Percentiles rank a stretch among this genome's conserved stretches.
These are phyloP conservation scores for Elmis aenea DNA, from an alignment of 2,888 invertebrate genomes.

Conservation along the genomic window DNA sequence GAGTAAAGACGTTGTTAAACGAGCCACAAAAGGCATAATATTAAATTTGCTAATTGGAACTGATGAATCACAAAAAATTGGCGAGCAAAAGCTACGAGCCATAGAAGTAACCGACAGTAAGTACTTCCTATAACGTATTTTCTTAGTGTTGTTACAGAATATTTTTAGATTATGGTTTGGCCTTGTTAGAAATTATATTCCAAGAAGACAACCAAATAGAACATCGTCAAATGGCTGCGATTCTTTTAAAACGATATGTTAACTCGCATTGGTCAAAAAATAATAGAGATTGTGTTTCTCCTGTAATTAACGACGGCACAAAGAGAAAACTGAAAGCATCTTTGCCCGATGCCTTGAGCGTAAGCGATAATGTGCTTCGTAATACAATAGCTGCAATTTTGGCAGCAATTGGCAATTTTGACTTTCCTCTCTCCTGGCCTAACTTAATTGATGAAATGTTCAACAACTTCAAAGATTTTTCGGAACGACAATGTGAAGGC, in stretches of 20 bases:
- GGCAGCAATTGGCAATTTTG: conserved; percentile 17
- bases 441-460: conserved; percentile 8
- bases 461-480: background rate
- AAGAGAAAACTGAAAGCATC: conserved; percentile 18
- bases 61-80: no score
- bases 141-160: no score
- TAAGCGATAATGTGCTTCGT: conserved; percentile 13
- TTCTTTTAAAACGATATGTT: conserved; percentile 21
- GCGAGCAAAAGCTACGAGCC: no score
- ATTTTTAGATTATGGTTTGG: conserved; percentile 22
- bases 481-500: background rate
- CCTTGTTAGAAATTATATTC: conserved; percentile 21
- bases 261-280: conserved; percentile 18
- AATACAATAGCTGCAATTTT: conserved; percentile 17
- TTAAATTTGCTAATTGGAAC: no score
- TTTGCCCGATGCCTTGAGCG: conserved; percentile 19
- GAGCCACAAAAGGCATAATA: no score
- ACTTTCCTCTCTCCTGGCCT: conserved; percentile 20
- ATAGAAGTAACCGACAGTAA: conserved; percentile 35
- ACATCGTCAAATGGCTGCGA: conserved; percentile 24
- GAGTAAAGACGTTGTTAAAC: no score
- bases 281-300: conserved; percentile 14
- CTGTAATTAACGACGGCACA: conserved; percentile 14
- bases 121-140: background rate
- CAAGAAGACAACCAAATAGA: conserved; percentile 23